Conservation (phyloP, 2,888 invertebrate species). For the Caenorhabditis parvicauda region DNA sequence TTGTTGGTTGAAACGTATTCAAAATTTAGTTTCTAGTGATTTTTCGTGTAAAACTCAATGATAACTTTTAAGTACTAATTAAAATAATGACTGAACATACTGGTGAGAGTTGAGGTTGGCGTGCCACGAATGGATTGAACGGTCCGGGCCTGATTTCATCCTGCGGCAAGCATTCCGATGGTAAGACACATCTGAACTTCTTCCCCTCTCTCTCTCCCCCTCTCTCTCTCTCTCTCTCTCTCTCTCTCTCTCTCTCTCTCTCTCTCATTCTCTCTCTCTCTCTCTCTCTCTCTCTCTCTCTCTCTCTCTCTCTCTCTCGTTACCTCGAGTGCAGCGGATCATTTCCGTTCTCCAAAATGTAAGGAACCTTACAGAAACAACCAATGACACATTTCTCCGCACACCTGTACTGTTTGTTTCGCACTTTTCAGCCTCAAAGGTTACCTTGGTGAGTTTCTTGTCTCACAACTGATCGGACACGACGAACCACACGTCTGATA, state of each 20-base stretch:
- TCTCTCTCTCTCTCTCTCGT: neutral
- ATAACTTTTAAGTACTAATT: too few species aligned
- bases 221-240: slow-evolving; percentile 5
- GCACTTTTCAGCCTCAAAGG: neutral
- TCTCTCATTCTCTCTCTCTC: too few species aligned
- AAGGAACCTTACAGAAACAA: slow-evolving; percentile 46
- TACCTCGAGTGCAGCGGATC: slow-evolving; percentile 44
- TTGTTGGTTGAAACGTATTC: too few species aligned
- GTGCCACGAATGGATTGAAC: slow-evolving; percentile 15
- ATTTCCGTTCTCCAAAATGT: slow-evolving; percentile 36
- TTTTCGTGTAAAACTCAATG: too few species aligned
- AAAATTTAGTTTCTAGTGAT: too few species aligned
- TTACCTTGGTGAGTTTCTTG: slow-evolving; percentile 33
- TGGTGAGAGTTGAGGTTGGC: slow-evolving; percentile 20
- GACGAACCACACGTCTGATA: slow-evolving; percentile 47
- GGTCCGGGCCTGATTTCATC: too few species aligned
- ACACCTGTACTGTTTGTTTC: slow-evolving; percentile 13
- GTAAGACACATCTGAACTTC: slow-evolving; percentile 32
- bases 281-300: slow-evolving; percentile 5
- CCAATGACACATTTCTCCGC: slow-evolving; percentile 41
- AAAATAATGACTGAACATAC: too few species aligned
- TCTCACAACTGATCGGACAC: slow-evolving; percentile 44
- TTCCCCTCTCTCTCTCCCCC: neutral
- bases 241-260: slow-evolving; percentile 5
- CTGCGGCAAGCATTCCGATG: slow-evolving; percentile 43